phyloP scores from a whole-genome alignment of 2,888 invertebrate species.

The Ethmia dodecea region DNA sequence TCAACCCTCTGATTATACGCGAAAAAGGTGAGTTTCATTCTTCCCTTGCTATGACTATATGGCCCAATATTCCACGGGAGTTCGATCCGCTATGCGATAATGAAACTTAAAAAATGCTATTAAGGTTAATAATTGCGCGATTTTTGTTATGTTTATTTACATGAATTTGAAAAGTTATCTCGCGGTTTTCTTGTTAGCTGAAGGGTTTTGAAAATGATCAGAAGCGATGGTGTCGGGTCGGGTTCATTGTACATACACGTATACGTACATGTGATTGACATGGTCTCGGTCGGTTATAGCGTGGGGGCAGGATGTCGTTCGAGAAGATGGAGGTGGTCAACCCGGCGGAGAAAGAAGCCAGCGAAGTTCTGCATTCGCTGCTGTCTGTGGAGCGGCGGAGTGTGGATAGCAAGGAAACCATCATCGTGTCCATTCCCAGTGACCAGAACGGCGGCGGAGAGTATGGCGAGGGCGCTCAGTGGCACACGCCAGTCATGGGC shows the following conservation, averaged over 20 bases:
- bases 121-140: slow-evolving; percentile 79
- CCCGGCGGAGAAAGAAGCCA: slow-evolving; percentile 83
- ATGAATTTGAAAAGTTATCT: slow-evolving; percentile 74
- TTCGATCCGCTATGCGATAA: slow-evolving; percentile 79
- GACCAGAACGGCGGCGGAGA: slow-evolving; percentile 68
- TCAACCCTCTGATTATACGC: slow-evolving; percentile 41
- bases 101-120: slow-evolving; percentile 79
- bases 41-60: slow-evolving; percentile 75
- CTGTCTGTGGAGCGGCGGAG: slow-evolving; percentile 82
- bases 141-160: slow-evolving; percentile 79
- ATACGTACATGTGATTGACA: slow-evolving; percentile 69
- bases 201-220: slow-evolving; percentile 38
- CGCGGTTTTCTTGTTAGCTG: slow-evolving; percentile 67
- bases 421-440: slow-evolving; percentile 65
- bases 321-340: slow-evolving; percentile 81
- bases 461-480: slow-evolving; percentile 77
- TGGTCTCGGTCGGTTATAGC: slow-evolving; percentile 65
- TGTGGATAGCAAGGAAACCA: slow-evolving; percentile 75
- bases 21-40: slow-evolving; percentile 74
- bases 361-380: slow-evolving; percentile 82
- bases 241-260: slow-evolving; percentile 62
- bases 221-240: slow-evolving; percentile 56
- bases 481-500: slow-evolving; percentile 80
- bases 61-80: slow-evolving; percentile 79
- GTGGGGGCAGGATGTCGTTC: slow-evolving; percentile 62